Conservation (phyloP, 35 echinoderm and acorn worm genomes). For the Diadema setosum region DNA sequence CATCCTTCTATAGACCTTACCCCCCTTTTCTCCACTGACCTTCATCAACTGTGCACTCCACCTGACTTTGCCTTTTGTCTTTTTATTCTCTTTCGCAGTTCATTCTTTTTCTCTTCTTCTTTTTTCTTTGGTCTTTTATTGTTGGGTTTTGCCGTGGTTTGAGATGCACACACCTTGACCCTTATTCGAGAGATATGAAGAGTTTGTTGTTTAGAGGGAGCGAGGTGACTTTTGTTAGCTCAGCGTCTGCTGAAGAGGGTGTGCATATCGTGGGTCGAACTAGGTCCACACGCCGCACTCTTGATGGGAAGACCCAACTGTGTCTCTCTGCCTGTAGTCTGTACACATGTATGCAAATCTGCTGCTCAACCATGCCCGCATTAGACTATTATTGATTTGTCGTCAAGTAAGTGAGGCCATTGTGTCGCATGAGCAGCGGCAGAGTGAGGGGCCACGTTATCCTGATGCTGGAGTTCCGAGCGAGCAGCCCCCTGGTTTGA, state of each 20-base stretch:
- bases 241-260: not conserved
- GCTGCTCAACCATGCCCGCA: conserved; percentile 15
- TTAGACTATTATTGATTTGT: conserved; percentile 12
- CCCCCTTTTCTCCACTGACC: not conserved
- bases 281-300: no score
- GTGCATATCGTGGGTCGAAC: not conserved
- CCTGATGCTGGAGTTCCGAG: no score
- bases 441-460: no score
- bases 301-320: not conserved
- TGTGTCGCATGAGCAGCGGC: no score
- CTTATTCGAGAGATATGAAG: not conserved
- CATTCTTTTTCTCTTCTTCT: not conserved
- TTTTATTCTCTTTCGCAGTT: no score
- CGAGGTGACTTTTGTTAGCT: not conserved
- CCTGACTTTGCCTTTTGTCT: no score
- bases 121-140: not conserved
- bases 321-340: not conserved
- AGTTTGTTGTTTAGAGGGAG: not conserved
- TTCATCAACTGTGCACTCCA: not conserved
- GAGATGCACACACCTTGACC: not conserved
- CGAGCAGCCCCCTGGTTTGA: no score
- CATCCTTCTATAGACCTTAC: not conserved
- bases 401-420: conserved; percentile 13
- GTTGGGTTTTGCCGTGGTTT: not conserved
- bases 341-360: not conserved